Percentiles rank a stretch among this genome's conserved stretches.
These are phyloP conservation scores for Tricholaema leucomelas DNA, from an alignment of 2,113 vertebrate genomes.

Conservation along the genomic window DNA sequence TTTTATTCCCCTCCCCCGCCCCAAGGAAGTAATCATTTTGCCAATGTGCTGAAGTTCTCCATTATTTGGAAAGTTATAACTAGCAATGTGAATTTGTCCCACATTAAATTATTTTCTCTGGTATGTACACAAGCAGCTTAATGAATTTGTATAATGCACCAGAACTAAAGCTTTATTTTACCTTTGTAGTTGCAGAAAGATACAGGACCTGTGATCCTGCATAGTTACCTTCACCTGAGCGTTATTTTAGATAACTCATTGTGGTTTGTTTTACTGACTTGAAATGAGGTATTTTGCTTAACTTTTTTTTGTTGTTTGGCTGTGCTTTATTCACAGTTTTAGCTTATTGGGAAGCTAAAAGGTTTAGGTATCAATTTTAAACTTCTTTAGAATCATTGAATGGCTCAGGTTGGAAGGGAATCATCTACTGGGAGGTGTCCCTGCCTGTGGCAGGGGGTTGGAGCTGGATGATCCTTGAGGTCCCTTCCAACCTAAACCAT, in stretches of 20 bases:
- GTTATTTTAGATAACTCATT: background rate
- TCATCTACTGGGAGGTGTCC: too few species aligned
- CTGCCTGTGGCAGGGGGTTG: too few species aligned
- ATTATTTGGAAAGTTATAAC: background rate
- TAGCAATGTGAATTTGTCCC: background rate
- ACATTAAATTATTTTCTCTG: background rate
- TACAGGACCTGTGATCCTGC: background rate
- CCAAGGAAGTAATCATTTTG: background rate
- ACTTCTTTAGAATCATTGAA: background rate
- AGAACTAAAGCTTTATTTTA: background rate
- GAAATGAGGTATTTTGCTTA: background rate
- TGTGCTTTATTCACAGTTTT: background rate
- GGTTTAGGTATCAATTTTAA: background rate
- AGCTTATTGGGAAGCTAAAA: background rate
- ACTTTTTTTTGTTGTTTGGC: background rate
- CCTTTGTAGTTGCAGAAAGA: background rate
- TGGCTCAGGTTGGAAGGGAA: too few species aligned
- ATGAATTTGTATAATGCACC: background rate
- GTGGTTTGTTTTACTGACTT: background rate
- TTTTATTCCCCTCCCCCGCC: background rate
- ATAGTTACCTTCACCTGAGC: background rate
- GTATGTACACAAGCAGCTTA: background rate
- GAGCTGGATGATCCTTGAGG: too few species aligned
- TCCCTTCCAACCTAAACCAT: too few species aligned
- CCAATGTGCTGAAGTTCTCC: background rate